These are phyloP conservation scores for Acutogordius australiensis DNA, from an alignment of 2,888 invertebrate genomes.

Conservation along the genomic window DNA sequence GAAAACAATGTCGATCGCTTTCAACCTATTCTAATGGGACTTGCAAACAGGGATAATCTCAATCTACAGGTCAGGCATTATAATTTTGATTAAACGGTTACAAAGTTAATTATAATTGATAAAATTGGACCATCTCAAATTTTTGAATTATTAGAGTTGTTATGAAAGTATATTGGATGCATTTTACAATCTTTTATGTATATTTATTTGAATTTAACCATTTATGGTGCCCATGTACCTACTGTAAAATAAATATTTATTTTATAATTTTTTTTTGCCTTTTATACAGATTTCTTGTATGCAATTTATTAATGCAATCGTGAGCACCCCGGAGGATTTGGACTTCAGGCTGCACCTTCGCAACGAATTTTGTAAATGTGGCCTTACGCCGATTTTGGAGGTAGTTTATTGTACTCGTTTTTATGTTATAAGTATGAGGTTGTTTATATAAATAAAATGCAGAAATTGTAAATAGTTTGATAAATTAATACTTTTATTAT, in stretches of 20 bases:
- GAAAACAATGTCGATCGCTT: conserved; percentile 36
- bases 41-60: conserved; percentile 35
- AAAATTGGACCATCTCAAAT: no score
- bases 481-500: no score
- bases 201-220: neutral
- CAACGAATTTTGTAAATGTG: conserved; percentile 76
- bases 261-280: conserved; percentile 14
- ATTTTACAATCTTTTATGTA: neutral
- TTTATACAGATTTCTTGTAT: conserved; percentile 45
- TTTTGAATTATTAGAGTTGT: no score
- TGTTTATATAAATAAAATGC: no score
- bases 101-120: no score
- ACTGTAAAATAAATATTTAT: neutral
- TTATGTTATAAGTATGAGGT: no score
- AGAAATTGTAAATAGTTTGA: no score
- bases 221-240: neutral
- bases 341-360: conserved; percentile 70
- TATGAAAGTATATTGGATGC: no score
- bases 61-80: no score
- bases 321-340: conserved; percentile 51
- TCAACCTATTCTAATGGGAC: conserved; percentile 52
- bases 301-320: conserved; percentile 69
- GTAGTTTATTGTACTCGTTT: no score
- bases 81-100: no score
- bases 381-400: conserved; percentile 49